Percentiles rank a stretch among this genome's conserved stretches.
Evolutionary conservation across 2,113 vertebrate genomes (phyloP).

Genomic region (Vulpes vulpes): DNA sequence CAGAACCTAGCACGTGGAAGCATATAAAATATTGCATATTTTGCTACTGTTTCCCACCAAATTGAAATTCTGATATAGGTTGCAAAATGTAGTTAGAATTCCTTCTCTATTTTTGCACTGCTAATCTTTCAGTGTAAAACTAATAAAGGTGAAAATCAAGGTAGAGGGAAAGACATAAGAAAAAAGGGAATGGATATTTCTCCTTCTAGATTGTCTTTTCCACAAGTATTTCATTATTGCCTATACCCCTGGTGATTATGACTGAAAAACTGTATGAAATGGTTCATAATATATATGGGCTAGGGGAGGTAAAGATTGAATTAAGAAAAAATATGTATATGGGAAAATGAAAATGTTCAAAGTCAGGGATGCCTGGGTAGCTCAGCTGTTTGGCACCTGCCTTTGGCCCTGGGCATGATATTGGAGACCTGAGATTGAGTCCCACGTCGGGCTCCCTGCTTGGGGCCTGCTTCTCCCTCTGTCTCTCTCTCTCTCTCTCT

Average conservation of each 20-base stretch:
- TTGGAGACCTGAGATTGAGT: too few relatives aligned
- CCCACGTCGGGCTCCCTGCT: too few relatives aligned
- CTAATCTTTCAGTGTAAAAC: not conserved
- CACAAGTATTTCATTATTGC: not conserved
- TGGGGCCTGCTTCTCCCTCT: too few relatives aligned
- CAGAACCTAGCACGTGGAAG: not conserved
- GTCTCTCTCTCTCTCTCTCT: too few relatives aligned
- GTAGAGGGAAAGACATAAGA: not conserved
- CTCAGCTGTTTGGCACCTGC: too few relatives aligned
- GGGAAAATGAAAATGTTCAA: not conserved
- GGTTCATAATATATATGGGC: not conserved
- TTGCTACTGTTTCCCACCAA: not conserved
- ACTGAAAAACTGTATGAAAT: not conserved
- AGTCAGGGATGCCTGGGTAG: not conserved
- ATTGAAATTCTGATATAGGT: not conserved
- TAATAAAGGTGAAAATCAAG: conserved; percentile 1
- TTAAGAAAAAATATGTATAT: not conserved
- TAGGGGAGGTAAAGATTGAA: not conserved
- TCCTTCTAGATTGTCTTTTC: not conserved
- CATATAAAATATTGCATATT: not conserved
- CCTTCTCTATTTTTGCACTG: not conserved
- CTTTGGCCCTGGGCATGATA: too few relatives aligned
- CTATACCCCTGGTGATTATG: not conserved
- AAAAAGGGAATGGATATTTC: not conserved
- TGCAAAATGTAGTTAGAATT: not conserved